A percentile compares a stretch with the other conserved stretches of the same genome.
Evolutionary conservation across 2,888 invertebrate genomes (phyloP).

Genomic region (Dermolepida albohirtum): DNA sequence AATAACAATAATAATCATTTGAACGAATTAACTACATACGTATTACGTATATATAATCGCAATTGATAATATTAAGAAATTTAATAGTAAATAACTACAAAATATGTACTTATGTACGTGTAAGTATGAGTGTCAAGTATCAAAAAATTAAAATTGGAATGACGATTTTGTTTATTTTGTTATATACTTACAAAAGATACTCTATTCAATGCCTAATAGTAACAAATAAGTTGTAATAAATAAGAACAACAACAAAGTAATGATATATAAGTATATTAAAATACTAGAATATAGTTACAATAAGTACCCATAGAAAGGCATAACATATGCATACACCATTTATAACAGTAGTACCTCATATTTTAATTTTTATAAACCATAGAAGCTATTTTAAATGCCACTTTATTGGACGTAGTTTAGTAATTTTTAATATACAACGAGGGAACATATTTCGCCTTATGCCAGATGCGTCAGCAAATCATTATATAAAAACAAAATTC

Average conservation of each 20-base stretch:
- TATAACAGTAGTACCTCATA: no score
- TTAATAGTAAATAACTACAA: constrained; percentile 38
- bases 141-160: constrained; percentile 45
- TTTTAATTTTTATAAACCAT: no score
- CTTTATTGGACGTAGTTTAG: no score
- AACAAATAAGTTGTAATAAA: constrained; percentile 1
- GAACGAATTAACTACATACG: constrained; percentile 22
- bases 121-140: constrained; percentile 26
- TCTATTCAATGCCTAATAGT: constrained; percentile 4
- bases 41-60: constrained; percentile 1
- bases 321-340: no score
- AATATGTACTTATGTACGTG: constrained; percentile 25
- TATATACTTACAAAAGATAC: neutral
- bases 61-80: constrained; percentile 28
- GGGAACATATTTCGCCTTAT: no score
- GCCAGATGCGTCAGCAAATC: no score
- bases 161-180: constrained; percentile 31
- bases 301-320: no score
- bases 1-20: constrained; percentile 24
- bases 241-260: neutral
- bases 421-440: no score
- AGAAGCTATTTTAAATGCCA: no score
- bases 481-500: no score
- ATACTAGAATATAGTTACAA: no score
- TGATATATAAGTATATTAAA: no score